A percentile compares a stretch with the other conserved stretches of the same genome.
These are phyloP conservation scores for Atta colombica DNA, from an alignment of 1,140 invertebrate species.

Conservation along the genomic window DNA sequence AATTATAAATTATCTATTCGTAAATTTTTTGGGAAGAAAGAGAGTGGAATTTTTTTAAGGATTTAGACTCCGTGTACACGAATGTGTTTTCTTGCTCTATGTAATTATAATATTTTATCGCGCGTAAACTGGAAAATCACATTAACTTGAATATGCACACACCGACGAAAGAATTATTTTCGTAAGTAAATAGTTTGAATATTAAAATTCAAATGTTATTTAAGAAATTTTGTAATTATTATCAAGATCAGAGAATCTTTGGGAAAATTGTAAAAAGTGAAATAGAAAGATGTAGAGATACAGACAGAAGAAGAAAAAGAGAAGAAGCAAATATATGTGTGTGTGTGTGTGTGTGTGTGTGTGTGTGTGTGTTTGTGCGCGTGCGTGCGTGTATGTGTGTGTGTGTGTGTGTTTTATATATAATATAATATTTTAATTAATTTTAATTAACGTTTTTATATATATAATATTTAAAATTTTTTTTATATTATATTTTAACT, in stretches of 20 bases:
- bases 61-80: slow-evolving; percentile 32
- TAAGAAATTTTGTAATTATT: slow-evolving; percentile 5
- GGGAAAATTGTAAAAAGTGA: not conserved
- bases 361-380: too few species aligned
- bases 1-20: slow-evolving; percentile 44
- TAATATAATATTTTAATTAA: not conserved
- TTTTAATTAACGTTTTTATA: not conserved
- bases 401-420: not conserved
- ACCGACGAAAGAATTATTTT: not conserved
- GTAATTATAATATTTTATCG: not conserved
- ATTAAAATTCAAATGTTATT: slow-evolving; percentile 15
- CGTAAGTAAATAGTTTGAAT: not conserved
- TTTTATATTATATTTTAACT: too few species aligned
- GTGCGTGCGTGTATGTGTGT: too few species aligned
- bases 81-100: not conserved
- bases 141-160: slow-evolving; percentile 10
- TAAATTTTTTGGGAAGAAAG: slow-evolving; percentile 41
- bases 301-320: not conserved
- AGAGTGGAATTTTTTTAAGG: slow-evolving; percentile 30
- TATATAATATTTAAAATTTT: too few species aligned
- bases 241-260: not conserved
- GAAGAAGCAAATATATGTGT: not conserved
- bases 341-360: not conserved
- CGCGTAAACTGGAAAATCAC: not conserved
- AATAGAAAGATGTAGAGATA: not conserved